These are phyloP conservation scores for Fistularia tabacaria DNA, from an alignment of 2,797 vertebrate genomes.

Conservation along the genomic window DNA sequence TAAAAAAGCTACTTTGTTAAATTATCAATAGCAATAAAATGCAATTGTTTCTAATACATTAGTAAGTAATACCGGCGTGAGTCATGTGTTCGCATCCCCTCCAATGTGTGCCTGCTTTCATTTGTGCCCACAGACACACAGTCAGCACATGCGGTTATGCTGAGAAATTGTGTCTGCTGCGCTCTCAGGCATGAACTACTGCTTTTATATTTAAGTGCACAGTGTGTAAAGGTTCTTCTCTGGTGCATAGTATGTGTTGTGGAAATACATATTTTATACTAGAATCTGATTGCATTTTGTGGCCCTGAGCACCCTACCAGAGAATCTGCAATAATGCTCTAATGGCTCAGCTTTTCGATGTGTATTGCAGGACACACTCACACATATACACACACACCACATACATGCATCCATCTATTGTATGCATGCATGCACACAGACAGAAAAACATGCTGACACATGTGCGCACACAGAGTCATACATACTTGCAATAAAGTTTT, in stretches of 20 bases:
- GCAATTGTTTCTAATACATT: slow-evolving; percentile 26
- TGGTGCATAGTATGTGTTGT: slow-evolving; percentile 67
- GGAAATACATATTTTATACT: slow-evolving; percentile 74
- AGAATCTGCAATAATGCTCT: slow-evolving; percentile 62
- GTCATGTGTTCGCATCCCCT: slow-evolving; percentile 24
- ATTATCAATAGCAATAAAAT: slow-evolving; percentile 17
- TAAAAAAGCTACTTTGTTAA: background rate
- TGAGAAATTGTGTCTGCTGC: slow-evolving; percentile 50
- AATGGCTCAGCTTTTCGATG: slow-evolving; percentile 53
- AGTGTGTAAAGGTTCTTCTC: slow-evolving; percentile 50
- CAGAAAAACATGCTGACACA: background rate
- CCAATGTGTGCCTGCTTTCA: background rate
- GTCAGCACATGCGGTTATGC: slow-evolving; percentile 18
- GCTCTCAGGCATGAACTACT: slow-evolving; percentile 56
- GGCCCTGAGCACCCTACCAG: slow-evolving; percentile 70
- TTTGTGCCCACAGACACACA: slow-evolving; percentile 18
- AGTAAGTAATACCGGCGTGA: slow-evolving; percentile 24
- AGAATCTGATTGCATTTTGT: slow-evolving; percentile 74
- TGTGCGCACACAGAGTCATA: background rate
- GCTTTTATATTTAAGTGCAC: slow-evolving; percentile 65
- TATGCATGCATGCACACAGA: background rate
- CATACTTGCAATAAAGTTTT: no score
- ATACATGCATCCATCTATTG: background rate
- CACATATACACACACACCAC: slow-evolving; percentile 10
- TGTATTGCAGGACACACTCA: slow-evolving; percentile 11